Evolutionary conservation across 2,888 invertebrate species (phyloP).

Genomic region (Drosophila phalerata): DNA sequence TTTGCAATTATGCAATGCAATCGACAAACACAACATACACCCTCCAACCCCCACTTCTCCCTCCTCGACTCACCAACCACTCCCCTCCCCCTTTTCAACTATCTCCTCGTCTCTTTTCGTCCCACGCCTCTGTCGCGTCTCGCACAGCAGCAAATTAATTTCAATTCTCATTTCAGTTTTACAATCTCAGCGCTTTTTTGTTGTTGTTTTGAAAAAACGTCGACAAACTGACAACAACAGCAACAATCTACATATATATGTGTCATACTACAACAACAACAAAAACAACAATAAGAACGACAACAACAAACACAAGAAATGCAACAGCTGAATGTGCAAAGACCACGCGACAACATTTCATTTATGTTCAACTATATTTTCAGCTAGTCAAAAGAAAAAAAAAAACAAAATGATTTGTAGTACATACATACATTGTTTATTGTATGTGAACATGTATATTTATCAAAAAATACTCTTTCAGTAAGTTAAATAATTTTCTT

Average conservation of each 20-base stretch:
- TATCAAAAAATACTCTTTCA: background rate
- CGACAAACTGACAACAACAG: conserved; percentile 45
- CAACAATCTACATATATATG: conserved; percentile 41
- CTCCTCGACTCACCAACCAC: background rate
- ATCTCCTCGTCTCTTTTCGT: conserved; percentile 11
- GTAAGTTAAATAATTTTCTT: background rate
- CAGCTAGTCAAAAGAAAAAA: conserved; percentile 9
- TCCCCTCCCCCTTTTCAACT: background rate
- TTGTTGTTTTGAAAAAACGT: conserved; percentile 30
- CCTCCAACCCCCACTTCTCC: background rate
- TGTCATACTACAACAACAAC: conserved; percentile 54
- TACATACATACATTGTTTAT: background rate
- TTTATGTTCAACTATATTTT: conserved; percentile 39
- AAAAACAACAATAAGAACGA: conserved; percentile 22
- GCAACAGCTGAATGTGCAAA: conserved; percentile 60
- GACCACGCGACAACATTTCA: conserved; percentile 70
- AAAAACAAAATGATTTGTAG: conserved; percentile 25
- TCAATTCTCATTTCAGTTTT: conserved; percentile 72
- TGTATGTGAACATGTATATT: background rate
- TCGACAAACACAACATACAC: conserved; percentile 30
- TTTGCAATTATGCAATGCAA: conserved; percentile 70
- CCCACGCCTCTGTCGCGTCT: conserved; percentile 36
- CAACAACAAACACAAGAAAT: conserved; percentile 45
- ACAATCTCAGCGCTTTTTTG: conserved; percentile 64
- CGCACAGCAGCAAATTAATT: conserved; percentile 69